phyloP scores from a whole-genome alignment of 1,140 invertebrate species.

The Physella acuta region DNA sequence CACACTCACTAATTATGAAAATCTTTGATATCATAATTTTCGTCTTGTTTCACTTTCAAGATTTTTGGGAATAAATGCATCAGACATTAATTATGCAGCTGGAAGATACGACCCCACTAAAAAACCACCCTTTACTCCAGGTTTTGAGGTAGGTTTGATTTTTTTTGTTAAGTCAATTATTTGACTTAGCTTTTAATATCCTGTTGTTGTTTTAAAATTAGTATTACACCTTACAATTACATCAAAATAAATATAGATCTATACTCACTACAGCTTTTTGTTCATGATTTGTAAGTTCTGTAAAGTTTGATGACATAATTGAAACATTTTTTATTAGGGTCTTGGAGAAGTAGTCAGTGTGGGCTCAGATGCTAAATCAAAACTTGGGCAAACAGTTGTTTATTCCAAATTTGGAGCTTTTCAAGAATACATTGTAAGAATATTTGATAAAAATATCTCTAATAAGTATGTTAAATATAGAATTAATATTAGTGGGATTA shows the following conservation, averaged over 20 bases:
- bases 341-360: background rate
- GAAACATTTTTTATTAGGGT: no score
- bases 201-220: no score
- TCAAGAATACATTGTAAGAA: background rate
- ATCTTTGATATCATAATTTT: no score
- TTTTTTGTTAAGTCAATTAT: no score
- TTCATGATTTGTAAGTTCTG: no score
- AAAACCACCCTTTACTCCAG: constrained; percentile 46
- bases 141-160: constrained; percentile 54
- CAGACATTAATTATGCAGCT: constrained; percentile 52
- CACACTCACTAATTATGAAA: no score
- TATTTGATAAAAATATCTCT: background rate
- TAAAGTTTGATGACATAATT: no score
- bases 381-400: background rate
- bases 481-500: background rate
- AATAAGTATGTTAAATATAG: background rate
- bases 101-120: constrained; percentile 47
- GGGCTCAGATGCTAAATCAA: background rate
- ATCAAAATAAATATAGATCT: no score
- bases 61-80: constrained; percentile 56
- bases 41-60: no score
- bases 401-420: background rate
- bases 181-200: no score
- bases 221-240: no score
- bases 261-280: no score